phyloP scores from a whole-genome alignment of 1,140 invertebrate genomes.

The Temnothorax curvispinosus region DNA sequence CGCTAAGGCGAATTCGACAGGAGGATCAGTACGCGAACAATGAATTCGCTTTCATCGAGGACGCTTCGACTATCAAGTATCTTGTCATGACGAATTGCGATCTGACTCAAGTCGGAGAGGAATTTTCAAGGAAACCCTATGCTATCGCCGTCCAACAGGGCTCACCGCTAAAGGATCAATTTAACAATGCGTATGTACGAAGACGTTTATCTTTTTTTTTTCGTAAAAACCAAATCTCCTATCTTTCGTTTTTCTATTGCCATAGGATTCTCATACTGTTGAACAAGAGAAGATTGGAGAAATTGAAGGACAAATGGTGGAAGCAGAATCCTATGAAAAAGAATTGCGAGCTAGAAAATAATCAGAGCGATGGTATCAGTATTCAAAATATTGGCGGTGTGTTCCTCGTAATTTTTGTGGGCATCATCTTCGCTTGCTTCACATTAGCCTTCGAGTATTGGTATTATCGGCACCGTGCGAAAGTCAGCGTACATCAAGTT shows the following conservation, averaged over 20 bases:
- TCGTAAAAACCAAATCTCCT: neutral
- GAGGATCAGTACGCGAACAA: slow-evolving; percentile 88
- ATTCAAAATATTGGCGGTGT: slow-evolving; percentile 99
- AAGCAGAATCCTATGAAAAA: slow-evolving; percentile 92
- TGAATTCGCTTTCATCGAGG: slow-evolving; percentile 97
- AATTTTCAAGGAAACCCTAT: slow-evolving; percentile 98
- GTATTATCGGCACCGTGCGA: slow-evolving; percentile 92
- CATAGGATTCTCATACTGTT: slow-evolving; percentile 93
- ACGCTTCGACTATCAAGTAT: slow-evolving; percentile 97
- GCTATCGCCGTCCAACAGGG: slow-evolving; percentile 98
- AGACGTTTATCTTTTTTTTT: neutral
- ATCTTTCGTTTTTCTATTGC: neutral
- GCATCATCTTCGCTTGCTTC: slow-evolving; percentile 95
- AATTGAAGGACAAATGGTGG: slow-evolving; percentile 98
- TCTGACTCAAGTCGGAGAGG: slow-evolving; percentile 95
- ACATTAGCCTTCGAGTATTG: slow-evolving; percentile 98
- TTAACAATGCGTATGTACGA: slow-evolving; percentile 94
- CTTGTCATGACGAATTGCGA: slow-evolving; percentile 95
- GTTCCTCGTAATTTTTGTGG: slow-evolving; percentile 98
- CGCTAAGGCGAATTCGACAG: slow-evolving; percentile 91
- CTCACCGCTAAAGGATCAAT: slow-evolving; percentile 96
- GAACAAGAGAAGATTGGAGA: slow-evolving; percentile 96
- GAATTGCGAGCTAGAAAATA: slow-evolving; percentile 94
- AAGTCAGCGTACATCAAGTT: slow-evolving; percentile 58
- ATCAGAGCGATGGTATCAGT: slow-evolving; percentile 98